Percentiles rank a stretch among this genome's conserved stretches.
These are phyloP conservation scores for Trichoplusia ni DNA, from an alignment of 1,140 invertebrate species.

Conservation along the genomic window DNA sequence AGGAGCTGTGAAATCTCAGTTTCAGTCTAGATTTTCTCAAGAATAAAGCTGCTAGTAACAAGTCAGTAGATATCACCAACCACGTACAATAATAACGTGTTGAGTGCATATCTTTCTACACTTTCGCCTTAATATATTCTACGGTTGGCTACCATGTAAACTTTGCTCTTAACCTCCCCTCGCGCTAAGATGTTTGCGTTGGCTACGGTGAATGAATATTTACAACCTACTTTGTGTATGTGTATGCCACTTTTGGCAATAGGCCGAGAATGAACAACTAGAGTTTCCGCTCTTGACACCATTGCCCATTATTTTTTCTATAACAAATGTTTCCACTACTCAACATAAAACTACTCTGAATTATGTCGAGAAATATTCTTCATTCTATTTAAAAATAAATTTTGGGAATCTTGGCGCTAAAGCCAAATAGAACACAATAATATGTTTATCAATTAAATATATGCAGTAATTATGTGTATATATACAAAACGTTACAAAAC, in stretches of 20 bases:
- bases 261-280: no score
- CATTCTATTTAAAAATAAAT: no score
- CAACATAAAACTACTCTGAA: no score
- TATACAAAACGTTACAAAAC: neutral
- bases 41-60: slow-evolving; percentile 1
- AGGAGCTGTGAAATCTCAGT: no score
- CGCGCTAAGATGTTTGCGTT: slow-evolving; percentile 16
- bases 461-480: no score
- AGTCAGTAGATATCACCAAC: neutral
- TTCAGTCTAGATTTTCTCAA: neutral
- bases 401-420: no score
- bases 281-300: no score
- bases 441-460: no score
- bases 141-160: slow-evolving; percentile 17
- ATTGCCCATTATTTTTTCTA: no score
- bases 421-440: no score
- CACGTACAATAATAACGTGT: slow-evolving; percentile 13
- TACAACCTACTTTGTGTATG: neutral
- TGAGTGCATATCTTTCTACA: slow-evolving; percentile 10
- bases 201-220: neutral
- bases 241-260: neutral
- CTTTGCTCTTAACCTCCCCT: slow-evolving; percentile 22
- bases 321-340: no score
- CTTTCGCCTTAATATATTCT: slow-evolving; percentile 26
- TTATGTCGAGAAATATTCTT: no score